phyloP scores from a whole-genome alignment of 2,888 invertebrate species.

The Calameuta filiformis region DNA sequence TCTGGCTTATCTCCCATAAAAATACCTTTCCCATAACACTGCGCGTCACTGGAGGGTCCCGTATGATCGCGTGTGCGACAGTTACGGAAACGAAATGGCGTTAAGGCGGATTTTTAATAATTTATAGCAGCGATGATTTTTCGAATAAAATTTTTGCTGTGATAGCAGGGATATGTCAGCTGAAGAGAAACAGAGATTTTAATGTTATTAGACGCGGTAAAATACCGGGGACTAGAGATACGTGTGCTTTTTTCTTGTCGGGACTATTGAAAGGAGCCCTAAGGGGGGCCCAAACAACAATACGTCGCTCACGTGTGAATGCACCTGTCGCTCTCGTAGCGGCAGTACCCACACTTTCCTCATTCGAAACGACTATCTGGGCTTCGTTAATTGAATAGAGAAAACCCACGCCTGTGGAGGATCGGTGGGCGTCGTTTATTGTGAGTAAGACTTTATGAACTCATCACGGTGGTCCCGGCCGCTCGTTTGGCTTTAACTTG shows the following conservation, averaged over 20 bases:
- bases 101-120: too few species aligned
- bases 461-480: constrained; percentile 22
- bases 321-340: constrained; percentile 24
- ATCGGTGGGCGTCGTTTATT: constrained; percentile 37
- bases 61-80: constrained; percentile 1
- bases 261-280: too few species aligned
- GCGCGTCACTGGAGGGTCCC: constrained; percentile 11
- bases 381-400: constrained; percentile 39
- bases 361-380: constrained; percentile 27
- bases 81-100: background rate
- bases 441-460: constrained; percentile 35
- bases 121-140: too few species aligned
- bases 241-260: too few species aligned
- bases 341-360: constrained; percentile 7
- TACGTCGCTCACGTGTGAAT: constrained; percentile 8
- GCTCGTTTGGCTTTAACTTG: too few species aligned
- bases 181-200: too few species aligned
- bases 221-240: too few species aligned
- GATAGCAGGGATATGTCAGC: too few species aligned
- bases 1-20: constrained; percentile 23
- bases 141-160: too few species aligned
- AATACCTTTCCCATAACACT: constrained; percentile 24
- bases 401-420: constrained; percentile 19
- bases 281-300: too few species aligned
- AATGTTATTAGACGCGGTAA: too few species aligned